Conservation (phyloP, 2,888 invertebrate species). For the Capitulum mitella region DNA sequence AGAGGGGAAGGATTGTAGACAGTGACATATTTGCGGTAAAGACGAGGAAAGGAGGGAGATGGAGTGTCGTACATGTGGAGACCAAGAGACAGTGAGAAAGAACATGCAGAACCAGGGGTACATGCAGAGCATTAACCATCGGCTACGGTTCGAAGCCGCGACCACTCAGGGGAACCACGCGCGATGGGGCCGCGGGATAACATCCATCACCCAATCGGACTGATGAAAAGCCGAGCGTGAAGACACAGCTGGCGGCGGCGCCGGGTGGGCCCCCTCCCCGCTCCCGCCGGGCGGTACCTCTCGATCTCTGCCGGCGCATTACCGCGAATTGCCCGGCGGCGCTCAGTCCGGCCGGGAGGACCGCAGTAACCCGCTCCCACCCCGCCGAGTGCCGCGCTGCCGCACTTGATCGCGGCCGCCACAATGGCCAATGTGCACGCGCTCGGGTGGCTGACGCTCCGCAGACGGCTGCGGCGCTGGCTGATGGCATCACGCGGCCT, state of each 20-base stretch:
- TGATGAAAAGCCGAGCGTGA: constrained; percentile 4
- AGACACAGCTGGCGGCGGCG: not conserved
- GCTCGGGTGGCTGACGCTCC: not conserved
- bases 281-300: not conserved
- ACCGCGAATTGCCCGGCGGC: not conserved
- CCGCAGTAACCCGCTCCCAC: no score
- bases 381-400: no score
- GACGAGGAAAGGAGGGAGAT: no score
- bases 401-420: not conserved
- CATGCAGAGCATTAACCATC: no score
- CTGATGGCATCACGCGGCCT: not conserved
- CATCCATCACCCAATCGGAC: not conserved
- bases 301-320: not conserved
- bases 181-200: not conserved
- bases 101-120: no score
- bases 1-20: no score
- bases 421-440: not conserved
- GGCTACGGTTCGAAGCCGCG: no score
- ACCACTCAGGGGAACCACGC: no score
- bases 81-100: not conserved
- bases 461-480: not conserved
- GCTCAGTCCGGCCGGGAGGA: no score
- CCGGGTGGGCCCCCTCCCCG: not conserved
- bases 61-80: not conserved
- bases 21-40: no score